phyloP scores from a whole-genome alignment of 2,113 vertebrate species.

The Chaenogobius annularis region DNA sequence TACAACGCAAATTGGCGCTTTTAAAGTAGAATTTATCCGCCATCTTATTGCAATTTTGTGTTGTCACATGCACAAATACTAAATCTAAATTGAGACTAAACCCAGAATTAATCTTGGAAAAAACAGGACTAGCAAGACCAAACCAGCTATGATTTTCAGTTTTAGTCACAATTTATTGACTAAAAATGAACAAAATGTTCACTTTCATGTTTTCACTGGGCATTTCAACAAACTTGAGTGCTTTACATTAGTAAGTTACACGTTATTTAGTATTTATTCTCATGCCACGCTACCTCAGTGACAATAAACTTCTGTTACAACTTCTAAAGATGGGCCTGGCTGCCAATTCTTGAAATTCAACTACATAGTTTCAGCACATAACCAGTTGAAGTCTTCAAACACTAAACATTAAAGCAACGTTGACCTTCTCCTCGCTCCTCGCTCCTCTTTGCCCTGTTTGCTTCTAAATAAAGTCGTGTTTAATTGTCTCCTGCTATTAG shows the following conservation, averaged over 20 bases:
- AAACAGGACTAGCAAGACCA: not conserved
- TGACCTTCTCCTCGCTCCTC: not conserved
- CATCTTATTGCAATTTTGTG: not conserved
- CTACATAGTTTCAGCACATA: not conserved
- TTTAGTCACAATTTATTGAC: not conserved
- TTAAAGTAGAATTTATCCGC: too few species aligned
- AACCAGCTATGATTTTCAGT: not conserved
- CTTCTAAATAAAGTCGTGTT: conserved; percentile 16
- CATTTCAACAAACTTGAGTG: not conserved
- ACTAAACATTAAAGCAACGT: not conserved
- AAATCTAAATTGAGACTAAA: not conserved
- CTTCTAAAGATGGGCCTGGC: too few species aligned
- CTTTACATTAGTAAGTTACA: not conserved
- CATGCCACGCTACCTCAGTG: too few species aligned
- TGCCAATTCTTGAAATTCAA: not conserved
- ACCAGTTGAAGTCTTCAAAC: not conserved
- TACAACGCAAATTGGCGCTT: too few species aligned
- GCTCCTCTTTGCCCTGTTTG: not conserved
- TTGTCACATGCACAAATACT: not conserved
- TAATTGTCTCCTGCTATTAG: conserved; percentile 9
- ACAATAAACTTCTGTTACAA: too few species aligned
- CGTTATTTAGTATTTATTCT: not conserved
- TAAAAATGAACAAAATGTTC: too few species aligned
- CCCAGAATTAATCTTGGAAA: not conserved
- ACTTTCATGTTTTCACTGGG: not conserved